Conservation (phyloP, 2,113 vertebrate genomes). For the Lichenostomus cassidix region DNA sequence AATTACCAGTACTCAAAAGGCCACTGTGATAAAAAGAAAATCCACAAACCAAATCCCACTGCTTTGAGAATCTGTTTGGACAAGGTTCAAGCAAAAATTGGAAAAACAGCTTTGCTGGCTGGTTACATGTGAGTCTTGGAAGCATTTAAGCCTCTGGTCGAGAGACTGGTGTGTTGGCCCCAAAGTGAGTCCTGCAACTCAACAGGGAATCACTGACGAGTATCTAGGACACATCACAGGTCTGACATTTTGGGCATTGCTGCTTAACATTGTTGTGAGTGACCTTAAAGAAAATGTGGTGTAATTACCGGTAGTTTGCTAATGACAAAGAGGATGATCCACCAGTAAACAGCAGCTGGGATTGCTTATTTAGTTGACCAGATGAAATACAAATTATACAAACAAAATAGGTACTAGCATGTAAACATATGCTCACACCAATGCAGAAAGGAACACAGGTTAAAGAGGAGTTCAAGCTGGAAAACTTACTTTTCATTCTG, state of each 20-base stretch:
- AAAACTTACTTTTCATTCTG: not conserved
- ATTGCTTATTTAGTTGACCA: not conserved
- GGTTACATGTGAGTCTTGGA: not conserved
- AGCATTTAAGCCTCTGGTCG: not conserved
- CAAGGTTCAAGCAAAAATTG: not conserved
- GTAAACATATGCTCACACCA: not conserved
- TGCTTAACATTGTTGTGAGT: not conserved
- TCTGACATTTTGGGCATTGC: not conserved
- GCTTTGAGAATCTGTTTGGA: not conserved
- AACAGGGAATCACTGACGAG: not conserved
- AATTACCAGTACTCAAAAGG: not conserved
- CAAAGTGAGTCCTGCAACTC: not conserved
- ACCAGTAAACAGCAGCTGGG: not conserved
- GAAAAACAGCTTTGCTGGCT: not conserved
- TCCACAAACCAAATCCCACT: not conserved
- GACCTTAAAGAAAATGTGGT: not conserved
- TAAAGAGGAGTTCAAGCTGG: not conserved
- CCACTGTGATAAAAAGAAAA: not conserved
- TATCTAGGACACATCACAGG: fast-evolving
- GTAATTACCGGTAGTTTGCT: not conserved
- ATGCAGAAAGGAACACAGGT: not conserved
- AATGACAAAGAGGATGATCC: not conserved
- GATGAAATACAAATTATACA: not conserved
- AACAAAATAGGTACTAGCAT: not conserved
- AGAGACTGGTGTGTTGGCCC: not conserved